Evolutionary conservation across 2,888 invertebrate genomes (phyloP).

Genomic region (Idaea dimidiata): DNA sequence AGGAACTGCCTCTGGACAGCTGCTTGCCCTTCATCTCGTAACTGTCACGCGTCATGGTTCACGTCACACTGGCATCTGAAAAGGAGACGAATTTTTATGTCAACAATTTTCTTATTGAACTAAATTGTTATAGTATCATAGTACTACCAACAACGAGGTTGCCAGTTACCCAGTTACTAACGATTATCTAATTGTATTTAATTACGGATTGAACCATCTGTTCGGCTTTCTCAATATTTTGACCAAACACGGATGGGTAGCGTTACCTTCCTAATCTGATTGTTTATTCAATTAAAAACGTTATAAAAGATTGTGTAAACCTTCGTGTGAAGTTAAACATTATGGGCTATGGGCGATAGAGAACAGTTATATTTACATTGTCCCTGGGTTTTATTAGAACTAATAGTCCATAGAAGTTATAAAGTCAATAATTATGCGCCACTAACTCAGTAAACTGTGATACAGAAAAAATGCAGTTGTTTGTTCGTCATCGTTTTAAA

Average conservation of each 20-base stretch:
- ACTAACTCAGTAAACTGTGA: not conserved
- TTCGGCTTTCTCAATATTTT: slow-evolving; percentile 29
- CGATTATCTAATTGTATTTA: slow-evolving; percentile 57
- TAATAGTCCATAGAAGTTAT: slow-evolving; percentile 3
- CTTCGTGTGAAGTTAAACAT: slow-evolving; percentile 55
- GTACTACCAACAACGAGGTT: slow-evolving; percentile 46
- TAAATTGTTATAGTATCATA: slow-evolving; percentile 47
- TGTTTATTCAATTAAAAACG: slow-evolving; percentile 53
- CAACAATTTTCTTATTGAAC: slow-evolving; percentile 55
- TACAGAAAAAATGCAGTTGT: slow-evolving; percentile 10
- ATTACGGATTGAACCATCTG: slow-evolving; percentile 49
- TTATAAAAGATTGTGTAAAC: slow-evolving; percentile 51
- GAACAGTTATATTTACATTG: slow-evolving; percentile 14
- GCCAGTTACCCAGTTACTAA: slow-evolving; percentile 12
- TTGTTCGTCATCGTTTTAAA: slow-evolving; percentile 38
- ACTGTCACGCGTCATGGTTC: slow-evolving; percentile 66
- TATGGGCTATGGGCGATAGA: slow-evolving; percentile 39
- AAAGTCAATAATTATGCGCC: not conserved
- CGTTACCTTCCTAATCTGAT: slow-evolving; percentile 39
- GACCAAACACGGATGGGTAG: slow-evolving; percentile 20
- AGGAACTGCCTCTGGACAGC: slow-evolving; percentile 64
- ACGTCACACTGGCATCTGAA: slow-evolving; percentile 71
- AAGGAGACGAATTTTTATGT: slow-evolving; percentile 41
- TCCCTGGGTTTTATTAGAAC: not conserved
- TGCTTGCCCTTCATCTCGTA: slow-evolving; percentile 73